phyloP scores from a whole-genome alignment of 2,113 vertebrate species.

The Phocoena sinus region DNA sequence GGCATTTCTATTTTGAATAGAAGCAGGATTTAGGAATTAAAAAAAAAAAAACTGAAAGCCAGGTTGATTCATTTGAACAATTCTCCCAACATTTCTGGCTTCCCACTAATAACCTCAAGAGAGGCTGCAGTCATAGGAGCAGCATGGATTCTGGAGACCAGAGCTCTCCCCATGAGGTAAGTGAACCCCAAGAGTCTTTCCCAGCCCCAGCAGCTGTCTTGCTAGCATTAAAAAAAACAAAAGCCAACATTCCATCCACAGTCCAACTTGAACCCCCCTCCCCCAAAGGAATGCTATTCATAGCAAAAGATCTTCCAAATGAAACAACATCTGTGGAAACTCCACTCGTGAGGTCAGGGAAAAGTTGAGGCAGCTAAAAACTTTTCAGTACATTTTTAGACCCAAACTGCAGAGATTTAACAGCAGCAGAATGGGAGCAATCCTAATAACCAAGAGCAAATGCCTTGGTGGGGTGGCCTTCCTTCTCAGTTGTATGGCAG shows the following conservation, averaged over 20 bases:
- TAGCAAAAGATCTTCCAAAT: constrained; percentile 61
- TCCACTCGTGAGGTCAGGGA: constrained; percentile 23
- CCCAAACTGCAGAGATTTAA: background rate
- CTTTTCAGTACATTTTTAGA: background rate
- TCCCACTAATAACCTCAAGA: background rate
- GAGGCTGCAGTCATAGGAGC: background rate
- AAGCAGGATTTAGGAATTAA: constrained; percentile 16
- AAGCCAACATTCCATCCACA: constrained; percentile 49
- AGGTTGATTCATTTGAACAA: background rate
- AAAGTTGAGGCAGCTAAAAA: constrained; percentile 42
- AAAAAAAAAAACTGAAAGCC: background rate
- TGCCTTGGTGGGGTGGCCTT: background rate
- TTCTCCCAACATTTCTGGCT: background rate
- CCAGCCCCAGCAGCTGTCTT: constrained; percentile 22
- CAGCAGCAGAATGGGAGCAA: background rate
- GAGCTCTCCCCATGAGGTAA: background rate
- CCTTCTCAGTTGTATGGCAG: background rate
- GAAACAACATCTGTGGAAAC: constrained; percentile 66
- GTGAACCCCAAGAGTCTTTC: background rate
- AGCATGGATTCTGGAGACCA: background rate
- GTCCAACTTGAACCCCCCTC: background rate
- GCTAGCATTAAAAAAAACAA: constrained; percentile 35
- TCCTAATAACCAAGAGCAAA: background rate
- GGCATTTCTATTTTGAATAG: constrained; percentile 28
- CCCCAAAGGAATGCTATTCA: constrained; percentile 58